Base-by-base conservation (phyloP, 2,888 invertebrate species). In the Ommatoiulus sabulosus region DNA sequence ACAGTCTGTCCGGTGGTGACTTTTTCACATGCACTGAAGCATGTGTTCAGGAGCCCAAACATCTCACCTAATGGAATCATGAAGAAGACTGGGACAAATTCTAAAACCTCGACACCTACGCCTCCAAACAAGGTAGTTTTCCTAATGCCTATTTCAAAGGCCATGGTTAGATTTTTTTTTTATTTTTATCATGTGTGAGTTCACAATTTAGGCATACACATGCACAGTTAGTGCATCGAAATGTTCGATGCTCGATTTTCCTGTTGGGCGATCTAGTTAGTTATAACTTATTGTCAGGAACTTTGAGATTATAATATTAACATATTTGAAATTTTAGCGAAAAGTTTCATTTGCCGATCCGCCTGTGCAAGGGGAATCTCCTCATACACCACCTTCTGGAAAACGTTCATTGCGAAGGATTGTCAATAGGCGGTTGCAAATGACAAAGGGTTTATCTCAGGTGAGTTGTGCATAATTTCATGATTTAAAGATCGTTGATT, bases 321-420 rank as follows among this genome's bases (percentile, higher is more conserved):
- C 2, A 8, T 63, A 20, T 72, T 72, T 72, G 24, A 72, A 24
- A 8, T 24, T 35, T 2, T 24, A 72, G 72, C 20, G 72, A 72
- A 72, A 72, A 10, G 72, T 72, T n/a, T 72, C 72, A 7, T 72
- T 72, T 24, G 72, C 72, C 10, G 72, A 72, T 72, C 72, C 72
- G 0, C 72, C 72, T 0, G 72, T 72, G 20, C 72, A 72, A 24
- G 72, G 72, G 1, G 72, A 72, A 24, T 72, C 72, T 72, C 72
- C 24, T 72, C 72, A 10, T 10, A 72, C 24, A 6, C 72, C 72
- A 8, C 10, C 72, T 17, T 72, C 72, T 7, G 24, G 72, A n/a
- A 72, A n/a, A 10, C 72, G 72, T 72, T 72, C 72, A 6, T 24
- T 72, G 24, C 0, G 4, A 3, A 72, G 72, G 72, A 72, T 72